Base-by-base conservation (phyloP, 2,113 vertebrate genomes). In the Atherinomorus stipes region DNA sequence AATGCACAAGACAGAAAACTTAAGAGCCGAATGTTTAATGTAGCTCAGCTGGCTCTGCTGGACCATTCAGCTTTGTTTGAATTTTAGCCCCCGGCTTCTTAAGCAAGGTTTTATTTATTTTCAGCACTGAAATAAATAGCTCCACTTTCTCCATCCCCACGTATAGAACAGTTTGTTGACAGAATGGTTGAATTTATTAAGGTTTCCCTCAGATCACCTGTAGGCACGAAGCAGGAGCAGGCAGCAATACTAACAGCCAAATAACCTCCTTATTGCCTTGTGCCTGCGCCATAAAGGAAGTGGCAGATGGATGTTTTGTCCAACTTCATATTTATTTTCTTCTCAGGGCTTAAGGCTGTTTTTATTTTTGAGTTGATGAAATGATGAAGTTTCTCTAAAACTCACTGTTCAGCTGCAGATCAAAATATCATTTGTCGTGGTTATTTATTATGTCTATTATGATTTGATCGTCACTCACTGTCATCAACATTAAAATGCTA, bases 181-280 rank as follows among this genome's bases (percentile, higher is more conserved):
- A 86, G 84, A 89, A 71, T 76, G 74, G 40, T 81, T 73, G 74
- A 81, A 89, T 89, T 86, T 89, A 90, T 90, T 83, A 81, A 84
- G 69, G 71, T 84, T 80, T 81, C 69, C 70, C 64, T 81, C 64
- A 81, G 76, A 84, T 83, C 83, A 91, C 89, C 90, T 92, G 79
- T 83, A 81, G 89, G 86, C 89, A 87, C 23, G 3, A 70, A 76
- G 86, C 76, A 58, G 62, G 59, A 78, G 69, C 81, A 78, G 76
- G 78, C 81, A 79, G 83, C 88, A 91, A 90, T 77, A 85, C 84
- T 80, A 78, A 80, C 77, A 83, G 82, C 85, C 81, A 90, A 91
- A 90, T 91, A 90, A 89, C 80, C 61, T 84, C 28, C 63, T 90
- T 92, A 91, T 91, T 91, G 90, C 84, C 61, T 85, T 80, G 76